Percentiles rank a stretch among this genome's conserved stretches.
Conservation (phyloP, 2,113 vertebrate species). For the Ia io region DNA sequence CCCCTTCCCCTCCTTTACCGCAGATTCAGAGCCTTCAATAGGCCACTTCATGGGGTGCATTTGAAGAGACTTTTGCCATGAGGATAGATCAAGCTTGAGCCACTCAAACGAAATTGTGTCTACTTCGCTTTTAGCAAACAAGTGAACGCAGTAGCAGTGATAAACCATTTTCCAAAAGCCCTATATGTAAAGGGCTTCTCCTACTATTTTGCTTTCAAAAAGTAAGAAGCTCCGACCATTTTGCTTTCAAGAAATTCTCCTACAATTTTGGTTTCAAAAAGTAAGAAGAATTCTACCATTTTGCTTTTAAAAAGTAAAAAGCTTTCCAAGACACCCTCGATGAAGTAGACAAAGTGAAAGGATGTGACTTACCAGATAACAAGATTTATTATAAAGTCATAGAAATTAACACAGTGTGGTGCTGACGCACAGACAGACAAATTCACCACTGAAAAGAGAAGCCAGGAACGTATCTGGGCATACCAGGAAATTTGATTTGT, state of each 20-base stretch:
- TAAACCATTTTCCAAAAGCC: constrained; percentile 10
- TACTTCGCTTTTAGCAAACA: background rate
- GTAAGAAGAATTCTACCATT: too few species aligned
- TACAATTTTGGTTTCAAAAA: too few species aligned
- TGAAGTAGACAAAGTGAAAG: background rate
- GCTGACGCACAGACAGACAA: background rate
- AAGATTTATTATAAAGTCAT: background rate
- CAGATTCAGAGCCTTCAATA: background rate
- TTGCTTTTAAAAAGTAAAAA: constrained; percentile 19
- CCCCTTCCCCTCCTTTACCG: background rate
- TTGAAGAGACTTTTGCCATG: background rate
- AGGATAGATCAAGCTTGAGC: background rate
- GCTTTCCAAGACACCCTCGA: background rate
- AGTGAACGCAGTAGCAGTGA: background rate
- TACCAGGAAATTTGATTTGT: background rate
- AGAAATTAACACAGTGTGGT: background rate
- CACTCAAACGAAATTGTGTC: background rate
- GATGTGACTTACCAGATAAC: background rate
- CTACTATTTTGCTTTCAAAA: background rate
- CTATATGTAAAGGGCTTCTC: background rate
- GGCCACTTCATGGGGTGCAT: background rate
- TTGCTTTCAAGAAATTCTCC: too few species aligned
- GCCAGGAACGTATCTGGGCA: background rate
- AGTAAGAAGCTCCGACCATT: background rate
- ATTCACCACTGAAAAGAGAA: background rate